These are phyloP conservation scores for Apis florea DNA, from an alignment of 1,140 invertebrate species.

Conservation along the genomic window DNA sequence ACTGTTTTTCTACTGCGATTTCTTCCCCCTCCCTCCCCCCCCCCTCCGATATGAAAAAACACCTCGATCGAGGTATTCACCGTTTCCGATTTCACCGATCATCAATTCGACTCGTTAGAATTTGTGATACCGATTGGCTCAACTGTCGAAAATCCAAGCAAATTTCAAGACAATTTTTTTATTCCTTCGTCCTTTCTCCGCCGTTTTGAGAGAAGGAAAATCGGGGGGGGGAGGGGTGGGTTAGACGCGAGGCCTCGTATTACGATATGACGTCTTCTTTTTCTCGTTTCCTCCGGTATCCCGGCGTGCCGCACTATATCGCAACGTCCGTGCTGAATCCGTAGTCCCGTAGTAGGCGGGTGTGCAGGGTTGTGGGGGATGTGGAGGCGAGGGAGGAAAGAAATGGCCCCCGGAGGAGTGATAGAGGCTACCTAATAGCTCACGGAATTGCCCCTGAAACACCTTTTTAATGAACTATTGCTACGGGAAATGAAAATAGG, in stretches of 20 bases:
- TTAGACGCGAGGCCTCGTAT: conserved; percentile 25
- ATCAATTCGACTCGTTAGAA: too few relatives aligned
- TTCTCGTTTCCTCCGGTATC: conserved; percentile 59
- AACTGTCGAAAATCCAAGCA: too few relatives aligned
- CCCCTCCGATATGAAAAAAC: neutral
- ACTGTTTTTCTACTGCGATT: neutral
- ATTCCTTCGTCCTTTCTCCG: neutral
- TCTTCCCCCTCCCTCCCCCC: too few relatives aligned
- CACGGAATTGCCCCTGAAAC: conserved; percentile 85
- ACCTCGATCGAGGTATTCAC: neutral
- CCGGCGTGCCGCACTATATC: conserved; percentile 62
- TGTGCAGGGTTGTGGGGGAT: conserved; percentile 30
- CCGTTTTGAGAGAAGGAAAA: neutral
- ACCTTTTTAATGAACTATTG: conserved; percentile 88
- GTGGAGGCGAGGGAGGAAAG: conserved; percentile 65
- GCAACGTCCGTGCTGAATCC: conserved; percentile 77
- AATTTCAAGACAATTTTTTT: neutral
- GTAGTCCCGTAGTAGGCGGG: conserved; percentile 63
- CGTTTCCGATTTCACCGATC: too few relatives aligned
- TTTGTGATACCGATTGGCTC: too few relatives aligned
- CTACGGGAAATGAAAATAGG: conserved; percentile 84
- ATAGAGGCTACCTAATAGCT: conserved; percentile 85
- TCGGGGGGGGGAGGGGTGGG: neutral
- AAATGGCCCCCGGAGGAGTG: conserved; percentile 84
- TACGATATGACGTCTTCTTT: conserved; percentile 37